Evolutionary conservation across 2,113 vertebrate species (phyloP), one percentile per base, ranked within the genome.

Genomic region (Sebastes schlegelii): DNA sequence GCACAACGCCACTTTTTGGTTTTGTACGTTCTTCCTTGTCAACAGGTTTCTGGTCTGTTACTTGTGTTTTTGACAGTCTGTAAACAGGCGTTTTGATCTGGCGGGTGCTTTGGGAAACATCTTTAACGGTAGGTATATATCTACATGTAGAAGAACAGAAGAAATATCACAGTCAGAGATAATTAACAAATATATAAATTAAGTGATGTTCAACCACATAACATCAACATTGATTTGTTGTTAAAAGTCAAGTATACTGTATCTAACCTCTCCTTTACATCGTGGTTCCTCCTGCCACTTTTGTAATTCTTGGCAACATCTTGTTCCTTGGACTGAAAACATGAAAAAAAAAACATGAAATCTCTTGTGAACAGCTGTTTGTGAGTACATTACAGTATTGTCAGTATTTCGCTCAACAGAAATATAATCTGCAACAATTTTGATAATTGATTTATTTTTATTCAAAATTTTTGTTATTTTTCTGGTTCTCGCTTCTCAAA

Each of bases 51-150:
- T 76, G 70, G 65, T 84, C 52, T 71, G 60, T 63, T 78, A 74
- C 45, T 67, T 69, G 17, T 21, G 60, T 40, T 85, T 79, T 84
- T 69, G 21, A 0, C 60, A 43, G 40, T 69, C 46, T 91, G 79
- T 87, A 90, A 21, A 81, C 62, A 34, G 92, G 65, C 34, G 85
- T 91, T 91, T 90, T 94, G 57, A 87, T 81, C 5, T 61, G 76
- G 14, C 58, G 87, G 8, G 23, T 42, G 49, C 76, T 84, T 48
- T 68, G 71, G 62, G 72, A 68, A 46, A 48, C 73, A 26, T 89
- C 71, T 62, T 87, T 76, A 52, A 66, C 11, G 0, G 60, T 6
- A 57, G 70, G 65, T 23, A 17, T 54, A 48, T 1, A 8, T 11
- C 92, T 93, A 73, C 6, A 55, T 74, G 40, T 68, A 40, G 12